Evolutionary conservation across 2,888 invertebrate species (phyloP), one percentile per base, ranked within the genome.

Genomic region (Pachliopta kotzebuea): DNA sequence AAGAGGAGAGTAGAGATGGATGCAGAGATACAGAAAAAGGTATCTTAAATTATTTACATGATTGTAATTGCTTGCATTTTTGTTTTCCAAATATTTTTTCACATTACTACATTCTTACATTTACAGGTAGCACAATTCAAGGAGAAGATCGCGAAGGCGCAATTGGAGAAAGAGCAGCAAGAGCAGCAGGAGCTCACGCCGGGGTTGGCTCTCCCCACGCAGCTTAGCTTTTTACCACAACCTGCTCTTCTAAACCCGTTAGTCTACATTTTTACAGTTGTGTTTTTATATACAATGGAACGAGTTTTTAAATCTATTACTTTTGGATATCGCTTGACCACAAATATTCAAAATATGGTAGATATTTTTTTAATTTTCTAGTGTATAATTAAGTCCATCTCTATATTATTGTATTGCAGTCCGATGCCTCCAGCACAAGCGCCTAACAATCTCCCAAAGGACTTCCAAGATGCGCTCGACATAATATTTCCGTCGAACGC

Each of bases 391-490:
- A 26, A 26, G 26, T 26, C 6, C 6, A 4, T 26, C 4, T 26
- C 3, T 26, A 6, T 26, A 7, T 42, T 42, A 11, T 17, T 42
- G 11, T 49, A 20, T 68, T 56, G 55, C 50, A 62, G 67, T 59
- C 56, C 61, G 14, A 45, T 69, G 24, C 72, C 73, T 24, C 72
- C 65, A 11, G 75, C 74, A 11, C 73, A 70, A n/a, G 65, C 74
- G 60, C 79, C 80, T n/a, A 72, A 70, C 54, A 74, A 67, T 45
- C 80, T 94, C 0, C 94, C 94, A 2, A 93, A 94, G 70, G 94
- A 94, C 83, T 92, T 94, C 73, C 94, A 94, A 68, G 94, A 94
- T 62, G 94, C 94, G 0, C 84, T 95, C 6, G 93, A 94, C 77
- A 94, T 94, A 45, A 93, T 95, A 62, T 95, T 94, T 81, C 94